phyloP scores from a whole-genome alignment of 1,140 invertebrate species.

The Listronotus bonariensis region DNA sequence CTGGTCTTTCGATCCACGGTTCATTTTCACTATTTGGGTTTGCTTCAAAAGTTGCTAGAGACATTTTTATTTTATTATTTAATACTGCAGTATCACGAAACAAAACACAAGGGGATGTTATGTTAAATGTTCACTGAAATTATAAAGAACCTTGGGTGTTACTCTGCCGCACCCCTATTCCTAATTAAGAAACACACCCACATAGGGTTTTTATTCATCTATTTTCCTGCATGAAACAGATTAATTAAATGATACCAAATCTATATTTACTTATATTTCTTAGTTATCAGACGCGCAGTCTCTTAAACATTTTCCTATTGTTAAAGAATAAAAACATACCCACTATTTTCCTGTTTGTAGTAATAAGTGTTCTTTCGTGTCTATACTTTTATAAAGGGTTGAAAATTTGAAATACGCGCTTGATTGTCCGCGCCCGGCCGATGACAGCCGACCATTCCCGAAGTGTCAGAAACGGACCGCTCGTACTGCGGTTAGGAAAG shows the following conservation, averaged over 20 bases:
- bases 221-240: constrained; percentile 12
- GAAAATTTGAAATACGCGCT: constrained; percentile 28
- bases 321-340: no score
- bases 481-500: constrained; percentile 50
- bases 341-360: no score
- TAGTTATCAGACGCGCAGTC: not conserved
- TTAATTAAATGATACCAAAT: constrained; percentile 13
- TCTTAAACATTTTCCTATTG: not conserved
- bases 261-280: not conserved
- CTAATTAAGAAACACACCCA: constrained; percentile 28
- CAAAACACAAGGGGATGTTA: constrained; percentile 8
- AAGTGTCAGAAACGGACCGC: constrained; percentile 50
- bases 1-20: constrained; percentile 64
- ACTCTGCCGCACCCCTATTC: constrained; percentile 8
- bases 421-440: constrained; percentile 45
- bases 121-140: constrained; percentile 6
- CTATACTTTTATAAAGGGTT: not conserved
- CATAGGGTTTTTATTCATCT: constrained; percentile 12
- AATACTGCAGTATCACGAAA: not conserved
- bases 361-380: no score
- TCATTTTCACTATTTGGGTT: constrained; percentile 52
- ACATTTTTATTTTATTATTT: constrained; percentile 21
- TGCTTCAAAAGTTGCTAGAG: constrained; percentile 51
- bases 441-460: constrained; percentile 33
- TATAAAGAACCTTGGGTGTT: constrained; percentile 11